Conservation (phyloP, 2,888 invertebrate genomes). For the Cyclophora albipunctata region DNA sequence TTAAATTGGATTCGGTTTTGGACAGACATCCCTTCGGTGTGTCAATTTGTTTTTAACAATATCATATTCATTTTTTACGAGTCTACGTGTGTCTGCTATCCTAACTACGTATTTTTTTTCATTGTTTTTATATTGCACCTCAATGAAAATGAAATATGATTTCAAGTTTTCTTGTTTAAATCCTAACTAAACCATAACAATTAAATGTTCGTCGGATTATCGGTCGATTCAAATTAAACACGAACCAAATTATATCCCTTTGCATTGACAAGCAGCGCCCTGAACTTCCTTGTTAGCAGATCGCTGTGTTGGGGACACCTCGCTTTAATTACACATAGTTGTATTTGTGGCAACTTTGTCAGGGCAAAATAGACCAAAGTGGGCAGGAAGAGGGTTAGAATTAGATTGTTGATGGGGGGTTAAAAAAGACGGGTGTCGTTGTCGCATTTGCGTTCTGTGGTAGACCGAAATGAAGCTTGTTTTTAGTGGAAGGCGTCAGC, state of each 20-base stretch:
- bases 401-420: conserved; percentile 20
- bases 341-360: conserved; percentile 3
- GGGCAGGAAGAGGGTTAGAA: conserved; percentile 17
- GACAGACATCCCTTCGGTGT: conserved; percentile 20
- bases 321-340: conserved; percentile 22
- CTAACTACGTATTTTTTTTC: not conserved
- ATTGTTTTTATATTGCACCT: too few species aligned
- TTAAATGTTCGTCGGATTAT: conserved; percentile 63
- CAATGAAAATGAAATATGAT: not conserved
- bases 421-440: conserved; percentile 29
- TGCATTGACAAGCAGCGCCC: conserved; percentile 66
- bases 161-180: too few species aligned
- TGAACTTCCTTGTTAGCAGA: conserved; percentile 62
- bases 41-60: conserved; percentile 20
- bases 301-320: conserved; percentile 46
- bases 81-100: conserved; percentile 1
- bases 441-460: conserved; percentile 45
- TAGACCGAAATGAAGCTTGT: conserved; percentile 69
- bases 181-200: conserved; percentile 8
- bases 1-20: conserved; percentile 26
- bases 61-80: conserved; percentile 5
- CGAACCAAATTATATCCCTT: conserved; percentile 64
- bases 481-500: conserved; percentile 72
- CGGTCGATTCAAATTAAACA: conserved; percentile 57
- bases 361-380: conserved; percentile 8